Evolutionary conservation across 2,888 invertebrate species (phyloP), one percentile per base, ranked within the genome.

Genomic region (Megaustenia siamemsis): DNA sequence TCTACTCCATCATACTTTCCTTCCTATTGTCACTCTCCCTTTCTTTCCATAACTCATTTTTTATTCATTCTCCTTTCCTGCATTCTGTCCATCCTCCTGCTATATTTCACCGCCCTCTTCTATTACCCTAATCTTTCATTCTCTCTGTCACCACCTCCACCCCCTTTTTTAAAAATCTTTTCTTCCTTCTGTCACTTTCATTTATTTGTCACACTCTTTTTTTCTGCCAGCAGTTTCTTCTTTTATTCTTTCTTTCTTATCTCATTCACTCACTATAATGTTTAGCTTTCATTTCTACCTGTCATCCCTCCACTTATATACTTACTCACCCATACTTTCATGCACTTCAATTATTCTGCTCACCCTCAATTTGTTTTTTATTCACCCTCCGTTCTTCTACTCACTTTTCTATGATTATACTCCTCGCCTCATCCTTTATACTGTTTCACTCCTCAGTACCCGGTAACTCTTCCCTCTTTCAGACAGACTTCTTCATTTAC

Each of bases 31-130:
- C 49, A 10, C 18, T 49, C 49, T 49, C 49, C 49, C 18, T 49
- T 49, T 49, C 18, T 49, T 18, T 49, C 18, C 18, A 10, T 49
- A 12, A 10, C n/a, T 56, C 56, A 24, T n/a, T n/a, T n/a, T n/a
- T n/a, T n/a, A n/a, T n/a, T 63, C 43, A 38, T 43, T 68, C 80
- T 71, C 81, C 53, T 49, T 49, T 71, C 40, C 56, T 82, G 35
- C 56, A 3, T 56, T n/a, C n/a, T 56, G 24, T 56, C n/a, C 56
- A 24, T 56, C 56, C n/a, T 56, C 56, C n/a, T 56, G 24, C n/a
- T 56, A 4, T 56, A 24, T n/a, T 56, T 56, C 56, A 24, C n/a
- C 18, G 18, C n/a, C 18, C n/a, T 56, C 56, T 56, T 56, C 56
- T 56, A n/a, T n/a, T n/a, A n/a, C n/a, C n/a, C n/a, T n/a, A n/a